phyloP scores from a whole-genome alignment of 37 sponge, comb jelly and placozoan genomes.

The Hexactinellida sp. region DNA sequence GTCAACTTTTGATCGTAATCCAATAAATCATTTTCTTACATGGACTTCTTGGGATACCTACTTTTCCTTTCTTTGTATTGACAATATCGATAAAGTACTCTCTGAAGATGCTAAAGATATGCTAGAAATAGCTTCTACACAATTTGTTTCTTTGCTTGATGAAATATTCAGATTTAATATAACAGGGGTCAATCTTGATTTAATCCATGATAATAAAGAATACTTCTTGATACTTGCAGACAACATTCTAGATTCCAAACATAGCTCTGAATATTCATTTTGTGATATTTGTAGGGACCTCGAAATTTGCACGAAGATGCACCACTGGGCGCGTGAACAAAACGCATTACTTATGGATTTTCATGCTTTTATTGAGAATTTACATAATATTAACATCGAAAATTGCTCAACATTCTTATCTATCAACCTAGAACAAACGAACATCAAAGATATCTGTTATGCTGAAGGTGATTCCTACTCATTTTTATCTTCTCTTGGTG shows the following conservation, averaged over 20 bases:
- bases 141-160: neutral
- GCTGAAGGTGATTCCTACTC: neutral
- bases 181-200: neutral
- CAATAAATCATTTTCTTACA: neutral
- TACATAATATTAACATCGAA: neutral
- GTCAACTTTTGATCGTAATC: neutral
- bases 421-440: neutral
- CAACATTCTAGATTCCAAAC: neutral
- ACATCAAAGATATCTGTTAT: neutral
- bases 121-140: neutral
- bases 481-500: neutral
- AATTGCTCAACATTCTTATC: neutral
- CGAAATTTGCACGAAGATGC: neutral
- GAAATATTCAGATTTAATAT: neutral
- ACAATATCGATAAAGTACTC: neutral
- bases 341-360: neutral
- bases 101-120: constrained; percentile 3
- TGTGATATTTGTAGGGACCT: neutral
- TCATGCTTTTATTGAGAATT: neutral
- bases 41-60: neutral
- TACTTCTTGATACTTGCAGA: neutral
- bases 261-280: too few relatives aligned
- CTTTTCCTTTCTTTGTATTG: neutral
- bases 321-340: neutral
- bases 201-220: neutral